Evolutionary conservation across 2,888 invertebrate species (phyloP), one percentile per base, ranked within the genome.

Genomic region (Harpalus rufipes): DNA sequence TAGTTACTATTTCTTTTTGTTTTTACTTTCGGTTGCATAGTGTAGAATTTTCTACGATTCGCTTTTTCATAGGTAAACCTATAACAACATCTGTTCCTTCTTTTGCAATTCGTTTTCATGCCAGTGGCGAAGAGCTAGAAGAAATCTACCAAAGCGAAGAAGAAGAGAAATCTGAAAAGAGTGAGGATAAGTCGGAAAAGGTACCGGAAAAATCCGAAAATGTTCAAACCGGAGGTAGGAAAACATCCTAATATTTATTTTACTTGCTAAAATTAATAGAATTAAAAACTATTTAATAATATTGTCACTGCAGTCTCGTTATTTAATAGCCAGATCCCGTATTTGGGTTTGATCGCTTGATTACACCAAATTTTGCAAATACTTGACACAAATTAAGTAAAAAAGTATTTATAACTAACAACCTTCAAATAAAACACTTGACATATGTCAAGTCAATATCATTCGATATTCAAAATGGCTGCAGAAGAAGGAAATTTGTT

Each of bases 121-220:
- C 95, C n/a, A 95, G 94, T 87, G 95, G 95, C 88, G 96, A 96
- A 88, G 95, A 95, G 90, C 89, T 96, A 81, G 95, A 96, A 88
- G 95, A 95, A 88, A 89, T 95, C 10, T 94, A 92, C 88, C 92
- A 93, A 81, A 93, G 92, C 72, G 94, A 95, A 88, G 94, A 94
- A 58, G 93, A 93, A 89, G 88, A 88, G 8, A 86, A 87, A 79
- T 85, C 86, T 41, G 88, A 88, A 14, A 86, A 87, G 59, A 82
- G 44, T 21, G 72, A 76, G 18, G 82, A 85, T 6, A 81, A 81
- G 61, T 51, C 68, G 0, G 32, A 65, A 14, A 93, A 93, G 86
- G 91, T 91, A 8, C 91, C 92, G 0, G 92, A 63, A 39, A 74
- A 63, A 25, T 1, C 63, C 12, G 72, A 16, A 16, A 41, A 16